Percentiles rank a stretch among this genome's conserved stretches.
Evolutionary conservation across 2,797 vertebrate genomes (phyloP).

Genomic region (Morelia viridis): DNA sequence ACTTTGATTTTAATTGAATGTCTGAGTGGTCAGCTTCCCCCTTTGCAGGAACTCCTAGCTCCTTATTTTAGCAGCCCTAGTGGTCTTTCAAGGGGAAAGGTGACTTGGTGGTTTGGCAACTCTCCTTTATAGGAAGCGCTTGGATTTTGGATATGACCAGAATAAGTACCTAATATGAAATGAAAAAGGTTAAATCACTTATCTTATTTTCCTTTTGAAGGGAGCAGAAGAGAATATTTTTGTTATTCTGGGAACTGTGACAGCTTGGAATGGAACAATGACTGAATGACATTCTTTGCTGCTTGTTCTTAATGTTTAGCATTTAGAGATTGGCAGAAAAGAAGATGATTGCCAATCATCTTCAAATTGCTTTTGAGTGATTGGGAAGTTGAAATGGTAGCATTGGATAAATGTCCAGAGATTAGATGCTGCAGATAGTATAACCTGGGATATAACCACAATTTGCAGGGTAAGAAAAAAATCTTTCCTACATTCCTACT

Average conservation of each 20-base stretch:
- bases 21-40: not conserved
- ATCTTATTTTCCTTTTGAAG: not conserved
- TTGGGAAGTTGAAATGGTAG: not conserved
- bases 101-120: not conserved
- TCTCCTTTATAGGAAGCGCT: not conserved
- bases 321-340: not conserved
- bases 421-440: not conserved
- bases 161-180: not conserved
- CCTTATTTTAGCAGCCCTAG: not conserved
- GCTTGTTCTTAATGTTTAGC: not conserved
- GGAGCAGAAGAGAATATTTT: not conserved
- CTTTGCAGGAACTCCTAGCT: not conserved
- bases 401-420: not conserved
- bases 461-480: not conserved
- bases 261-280: not conserved
- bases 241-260: not conserved
- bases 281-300: not conserved
- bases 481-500: not conserved
- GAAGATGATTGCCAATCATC: not conserved
- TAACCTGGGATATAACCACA: not conserved
- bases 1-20: not conserved
- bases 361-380: not conserved
- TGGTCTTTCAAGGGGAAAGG: not conserved
- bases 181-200: not conserved
- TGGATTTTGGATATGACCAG: not conserved